These are phyloP conservation scores for Aphis craccivora DNA, from an alignment of 1,140 invertebrate species.

Conservation along the genomic window DNA sequence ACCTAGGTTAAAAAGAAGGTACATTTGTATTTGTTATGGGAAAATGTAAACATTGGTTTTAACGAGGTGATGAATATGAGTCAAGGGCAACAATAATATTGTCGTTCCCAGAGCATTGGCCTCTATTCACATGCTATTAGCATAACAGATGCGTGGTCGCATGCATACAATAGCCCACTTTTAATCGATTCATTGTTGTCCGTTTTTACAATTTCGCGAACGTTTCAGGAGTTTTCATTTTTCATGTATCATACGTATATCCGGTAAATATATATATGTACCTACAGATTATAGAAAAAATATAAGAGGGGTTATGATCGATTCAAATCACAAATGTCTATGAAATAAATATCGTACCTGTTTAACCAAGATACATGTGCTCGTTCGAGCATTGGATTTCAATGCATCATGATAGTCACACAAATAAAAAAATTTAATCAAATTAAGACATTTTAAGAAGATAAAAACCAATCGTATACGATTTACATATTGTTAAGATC, in stretches of 20 bases:
- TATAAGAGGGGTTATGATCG: not conserved
- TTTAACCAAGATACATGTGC: not conserved
- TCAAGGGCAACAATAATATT: conserved; percentile 33
- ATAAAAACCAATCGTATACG: not conserved
- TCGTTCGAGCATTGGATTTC: not conserved
- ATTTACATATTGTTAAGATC: conserved; percentile 16
- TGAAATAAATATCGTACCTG: not conserved
- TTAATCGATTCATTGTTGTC: conserved; percentile 40
- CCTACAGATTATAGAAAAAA: not conserved
- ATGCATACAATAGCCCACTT: conserved; percentile 20
- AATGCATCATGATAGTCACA: not conserved
- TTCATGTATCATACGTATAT: not conserved
- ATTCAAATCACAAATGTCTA: not conserved
- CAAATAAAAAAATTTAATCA: not conserved
- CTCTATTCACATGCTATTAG: conserved; percentile 43
- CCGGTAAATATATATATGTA: not conserved
- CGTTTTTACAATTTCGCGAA: conserved; percentile 22
- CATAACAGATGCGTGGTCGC: not conserved
- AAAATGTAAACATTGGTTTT: conserved; percentile 41
- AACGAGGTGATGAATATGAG: conserved; percentile 33
- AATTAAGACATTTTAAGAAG: not conserved
- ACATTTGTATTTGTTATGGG: not conserved
- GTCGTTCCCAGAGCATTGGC: conserved; percentile 40
- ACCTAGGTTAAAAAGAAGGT: not conserved
- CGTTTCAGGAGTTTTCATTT: not conserved